Conservation (phyloP, 2,888 invertebrate genomes). For the Pogonocherus hispidulus region DNA sequence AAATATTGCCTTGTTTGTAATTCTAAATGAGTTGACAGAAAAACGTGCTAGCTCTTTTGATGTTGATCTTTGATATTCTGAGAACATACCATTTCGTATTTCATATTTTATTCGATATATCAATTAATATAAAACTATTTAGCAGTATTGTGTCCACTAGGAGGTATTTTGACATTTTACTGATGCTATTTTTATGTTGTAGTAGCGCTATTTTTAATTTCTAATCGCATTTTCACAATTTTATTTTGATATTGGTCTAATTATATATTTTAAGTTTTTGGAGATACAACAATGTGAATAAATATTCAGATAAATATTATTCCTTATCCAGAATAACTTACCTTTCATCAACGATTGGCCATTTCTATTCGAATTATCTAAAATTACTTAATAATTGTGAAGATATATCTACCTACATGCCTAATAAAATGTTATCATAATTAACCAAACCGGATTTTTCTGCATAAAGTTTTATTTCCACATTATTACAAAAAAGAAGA, state of each 20-base stretch:
- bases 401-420: too few relatives aligned
- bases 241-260: slow-evolving; percentile 11
- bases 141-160: slow-evolving; percentile 5
- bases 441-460: too few relatives aligned
- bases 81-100: slow-evolving; percentile 17
- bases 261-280: slow-evolving; percentile 13
- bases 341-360: neutral
- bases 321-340: neutral
- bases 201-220: slow-evolving; percentile 28
- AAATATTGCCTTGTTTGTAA: slow-evolving; percentile 36
- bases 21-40: slow-evolving; percentile 33
- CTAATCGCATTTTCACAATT: neutral
- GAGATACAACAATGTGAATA: neutral
- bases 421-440: too few relatives aligned
- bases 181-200: slow-evolving; percentile 15
- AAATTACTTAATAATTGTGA: too few relatives aligned
- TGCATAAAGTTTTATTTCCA: too few relatives aligned
- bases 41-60: slow-evolving; percentile 36
- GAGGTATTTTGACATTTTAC: slow-evolving; percentile 5
- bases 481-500: too few relatives aligned
- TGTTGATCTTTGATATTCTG: slow-evolving; percentile 34
- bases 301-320: neutral
- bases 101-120: slow-evolving; percentile 22
- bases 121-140: slow-evolving; percentile 9
- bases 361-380: neutral